Evolutionary conservation across 1,140 invertebrate genomes (phyloP).

Genomic region (Galleria mellonella): DNA sequence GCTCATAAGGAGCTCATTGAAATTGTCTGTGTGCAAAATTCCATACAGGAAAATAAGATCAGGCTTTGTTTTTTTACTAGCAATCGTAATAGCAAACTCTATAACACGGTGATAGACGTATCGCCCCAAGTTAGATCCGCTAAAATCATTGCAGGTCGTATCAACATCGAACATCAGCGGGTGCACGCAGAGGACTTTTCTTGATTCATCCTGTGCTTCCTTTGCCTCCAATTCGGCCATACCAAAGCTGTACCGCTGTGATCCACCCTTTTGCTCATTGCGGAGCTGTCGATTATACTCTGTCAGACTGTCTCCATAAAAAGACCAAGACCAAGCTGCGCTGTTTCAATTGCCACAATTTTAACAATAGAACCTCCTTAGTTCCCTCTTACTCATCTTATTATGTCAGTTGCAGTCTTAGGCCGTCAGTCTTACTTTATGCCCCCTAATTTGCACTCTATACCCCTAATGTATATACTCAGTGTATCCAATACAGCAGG

Average conservation of each 20-base stretch:
- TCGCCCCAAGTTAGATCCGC: not conserved
- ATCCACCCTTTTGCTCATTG: not conserved
- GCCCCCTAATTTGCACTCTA: too few relatives aligned
- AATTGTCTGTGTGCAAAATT: not conserved
- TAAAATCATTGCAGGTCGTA: not conserved
- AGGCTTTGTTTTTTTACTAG: not conserved
- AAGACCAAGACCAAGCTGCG: too few relatives aligned
- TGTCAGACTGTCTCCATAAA: too few relatives aligned
- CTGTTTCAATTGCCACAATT: too few relatives aligned
- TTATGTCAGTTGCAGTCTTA: too few relatives aligned
- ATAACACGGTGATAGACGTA: not conserved
- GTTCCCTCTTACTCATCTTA: too few relatives aligned
- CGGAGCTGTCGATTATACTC: not conserved
- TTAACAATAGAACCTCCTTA: too few relatives aligned
- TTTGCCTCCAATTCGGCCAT: not conserved
- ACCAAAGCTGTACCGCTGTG: not conserved
- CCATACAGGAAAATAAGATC: not conserved
- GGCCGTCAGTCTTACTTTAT: too few relatives aligned
- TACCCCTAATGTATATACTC: too few relatives aligned
- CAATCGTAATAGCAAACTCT: not conserved
- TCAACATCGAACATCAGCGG: not conserved
- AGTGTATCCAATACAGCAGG: too few relatives aligned
- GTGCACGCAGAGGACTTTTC: slow-evolving; percentile 2
- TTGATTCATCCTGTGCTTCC: not conserved
- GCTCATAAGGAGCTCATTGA: not conserved